These are phyloP conservation scores for Prietella phreatophila DNA, from an alignment of 2,113 vertebrate species.

Conservation along the genomic window DNA sequence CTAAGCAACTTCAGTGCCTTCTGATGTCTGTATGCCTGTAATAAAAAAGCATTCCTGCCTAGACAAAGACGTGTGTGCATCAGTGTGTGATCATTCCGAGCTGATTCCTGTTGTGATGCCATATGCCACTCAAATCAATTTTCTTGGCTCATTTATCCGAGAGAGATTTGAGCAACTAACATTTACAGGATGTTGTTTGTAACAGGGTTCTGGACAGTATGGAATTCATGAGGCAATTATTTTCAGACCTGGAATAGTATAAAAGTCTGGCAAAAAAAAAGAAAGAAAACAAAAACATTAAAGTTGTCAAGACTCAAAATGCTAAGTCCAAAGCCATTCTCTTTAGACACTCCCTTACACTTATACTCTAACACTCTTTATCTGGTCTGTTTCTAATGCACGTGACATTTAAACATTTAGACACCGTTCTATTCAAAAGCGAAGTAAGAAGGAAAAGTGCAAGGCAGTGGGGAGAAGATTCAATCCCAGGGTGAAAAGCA, in stretches of 20 bases:
- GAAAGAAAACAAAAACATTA: not conserved
- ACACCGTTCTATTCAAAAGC: not conserved
- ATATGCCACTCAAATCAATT: slow-evolving; percentile 13
- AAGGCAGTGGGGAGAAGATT: not conserved
- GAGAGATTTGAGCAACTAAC: not conserved
- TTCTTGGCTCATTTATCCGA: not conserved
- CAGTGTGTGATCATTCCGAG: not conserved
- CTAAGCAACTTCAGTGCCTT: slow-evolving; percentile 37
- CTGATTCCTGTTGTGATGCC: slow-evolving; percentile 21
- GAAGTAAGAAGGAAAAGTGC: not conserved
- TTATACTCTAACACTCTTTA: not conserved
- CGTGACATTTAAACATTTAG: not conserved
- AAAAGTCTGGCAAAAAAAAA: not conserved
- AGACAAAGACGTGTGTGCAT: slow-evolving; percentile 17
- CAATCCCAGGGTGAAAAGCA: not conserved
- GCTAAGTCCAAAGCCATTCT: not conserved
- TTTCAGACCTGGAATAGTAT: not conserved
- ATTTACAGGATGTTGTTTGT: not conserved
- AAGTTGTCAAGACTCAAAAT: not conserved
- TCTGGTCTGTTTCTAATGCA: not conserved
- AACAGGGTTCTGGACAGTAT: not conserved
- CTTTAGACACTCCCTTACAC: not conserved
- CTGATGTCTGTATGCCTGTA: slow-evolving; percentile 33
- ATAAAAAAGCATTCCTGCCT: slow-evolving; percentile 45
- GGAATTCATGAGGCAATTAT: not conserved